Evolutionary conservation across 2,888 invertebrate genomes (phyloP), one percentile per base, ranked within the genome.

Genomic region (Ophraella communa): DNA sequence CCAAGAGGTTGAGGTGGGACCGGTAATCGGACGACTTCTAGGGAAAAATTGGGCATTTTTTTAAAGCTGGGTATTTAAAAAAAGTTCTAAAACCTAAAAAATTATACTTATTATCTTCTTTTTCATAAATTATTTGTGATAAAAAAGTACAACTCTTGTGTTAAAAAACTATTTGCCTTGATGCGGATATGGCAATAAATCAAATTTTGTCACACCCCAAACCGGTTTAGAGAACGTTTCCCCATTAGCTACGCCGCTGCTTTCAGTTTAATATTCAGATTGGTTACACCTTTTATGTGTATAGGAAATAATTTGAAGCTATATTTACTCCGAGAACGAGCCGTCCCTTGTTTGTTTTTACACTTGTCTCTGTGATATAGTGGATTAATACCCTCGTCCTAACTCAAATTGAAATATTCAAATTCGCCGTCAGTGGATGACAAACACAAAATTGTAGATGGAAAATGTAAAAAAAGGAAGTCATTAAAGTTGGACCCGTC

Each of bases 281-380:
- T 82, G 82, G 82, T 82, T 82, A 82, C 82, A 82, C 82, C 82
- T 82, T 82, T 81, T 82, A 82, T 81, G 76, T 80, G 82, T 82
- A 79, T 77, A 79, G 80, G 80, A 82, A 81, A 82, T 82, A 81
- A 82, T 82, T 82, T 81, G 74, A 76, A 73, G 78, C 79, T 76
- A 78, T 79, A 79, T 81, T 80, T 80, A 77, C 78, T 76, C 78
- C 73, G 73, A 73, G 57, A 33, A 55, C 54, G 55, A 27, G 74
- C 73, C 73, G 74, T 76, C 80, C 81, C 80, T 76, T 82, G 81
- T 82, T 82, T 82, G 81, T 81, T 82, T 81, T 80, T 80, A 80
- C 82, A 82, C 82, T 82, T 82, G 81, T 78, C 79, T 77, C 80
- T 81, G 80, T 80, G 78, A 80, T 76, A 74, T 72, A 73, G 74